These are phyloP conservation scores for Craniophora ligustri DNA, from an alignment of 2,888 invertebrate genomes.

Conservation along the genomic window DNA sequence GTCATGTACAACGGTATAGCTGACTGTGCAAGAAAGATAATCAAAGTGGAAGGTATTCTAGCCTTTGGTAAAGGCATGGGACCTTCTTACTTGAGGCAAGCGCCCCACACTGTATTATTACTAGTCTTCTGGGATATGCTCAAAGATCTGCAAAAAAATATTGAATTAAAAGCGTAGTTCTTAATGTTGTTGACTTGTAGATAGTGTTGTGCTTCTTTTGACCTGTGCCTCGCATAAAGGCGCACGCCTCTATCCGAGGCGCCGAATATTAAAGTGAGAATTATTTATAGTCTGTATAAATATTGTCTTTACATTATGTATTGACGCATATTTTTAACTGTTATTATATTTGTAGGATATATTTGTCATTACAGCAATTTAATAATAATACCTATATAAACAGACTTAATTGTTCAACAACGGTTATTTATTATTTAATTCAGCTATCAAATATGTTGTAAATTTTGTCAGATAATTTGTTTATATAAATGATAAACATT, in stretches of 20 bases:
- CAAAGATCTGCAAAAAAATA: constrained; percentile 79
- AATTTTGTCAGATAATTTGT: constrained; percentile 15
- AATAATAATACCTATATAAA: neutral
- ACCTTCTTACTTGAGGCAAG: constrained; percentile 96
- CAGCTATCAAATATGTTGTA: constrained; percentile 1
- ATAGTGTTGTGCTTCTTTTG: neutral
- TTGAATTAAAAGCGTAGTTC: constrained; percentile 51
- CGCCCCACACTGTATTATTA: constrained; percentile 96
- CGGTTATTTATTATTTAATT: constrained; percentile 1
- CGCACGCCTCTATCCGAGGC: constrained; percentile 6
- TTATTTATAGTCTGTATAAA: constrained; percentile 10
- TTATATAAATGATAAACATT: constrained; percentile 22
- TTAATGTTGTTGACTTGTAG: constrained; percentile 15
- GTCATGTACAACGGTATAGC: constrained; percentile 91
- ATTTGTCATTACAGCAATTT: constrained; percentile 5
- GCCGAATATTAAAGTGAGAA: constrained; percentile 17
- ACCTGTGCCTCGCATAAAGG: constrained; percentile 7
- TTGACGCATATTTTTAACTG: neutral
- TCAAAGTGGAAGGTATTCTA: constrained; percentile 92
- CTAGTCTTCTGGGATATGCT: constrained; percentile 96
- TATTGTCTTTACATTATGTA: constrained; percentile 6
- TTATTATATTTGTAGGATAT: constrained; percentile 1
- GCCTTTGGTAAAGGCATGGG: constrained; percentile 98
- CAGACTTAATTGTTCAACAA: neutral
- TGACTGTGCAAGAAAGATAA: constrained; percentile 94